A percentile compares a stretch with the other conserved stretches of the same genome.
phyloP scores from a whole-genome alignment of 2,113 vertebrate genomes.

The Myotis lucifugus region DNA sequence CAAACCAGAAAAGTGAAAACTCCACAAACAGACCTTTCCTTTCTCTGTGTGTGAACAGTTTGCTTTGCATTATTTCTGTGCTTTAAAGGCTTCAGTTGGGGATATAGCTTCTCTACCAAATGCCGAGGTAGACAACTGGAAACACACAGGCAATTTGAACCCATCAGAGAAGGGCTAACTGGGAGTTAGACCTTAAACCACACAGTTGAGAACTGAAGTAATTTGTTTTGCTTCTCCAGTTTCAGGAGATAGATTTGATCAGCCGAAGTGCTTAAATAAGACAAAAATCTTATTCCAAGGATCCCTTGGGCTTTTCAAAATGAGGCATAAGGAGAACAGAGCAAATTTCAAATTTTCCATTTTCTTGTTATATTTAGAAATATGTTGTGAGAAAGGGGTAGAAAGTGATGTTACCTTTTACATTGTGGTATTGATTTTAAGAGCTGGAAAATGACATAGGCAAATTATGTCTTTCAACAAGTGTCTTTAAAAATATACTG shows the following conservation, averaged over 20 bases:
- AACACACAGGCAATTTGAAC: not conserved
- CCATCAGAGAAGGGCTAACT: not conserved
- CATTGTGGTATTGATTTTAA: not conserved
- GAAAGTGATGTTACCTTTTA: not conserved
- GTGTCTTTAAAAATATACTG: not conserved
- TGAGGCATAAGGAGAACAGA: not conserved
- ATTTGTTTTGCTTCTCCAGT: not conserved
- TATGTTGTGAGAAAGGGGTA: not conserved
- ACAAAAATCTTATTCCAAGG: not conserved
- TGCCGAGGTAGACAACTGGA: too few species aligned
- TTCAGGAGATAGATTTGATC: not conserved
- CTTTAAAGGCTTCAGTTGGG: not conserved
- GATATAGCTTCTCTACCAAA: not conserved
- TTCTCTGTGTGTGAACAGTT: not conserved
- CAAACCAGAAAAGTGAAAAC: not conserved
- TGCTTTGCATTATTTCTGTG: not conserved
- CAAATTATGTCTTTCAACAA: not conserved
- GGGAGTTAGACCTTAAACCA: not conserved
- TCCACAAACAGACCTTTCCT: not conserved
- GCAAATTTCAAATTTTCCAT: not conserved
- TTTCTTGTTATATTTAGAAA: not conserved
- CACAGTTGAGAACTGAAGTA: not conserved
- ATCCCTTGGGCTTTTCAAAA: slow-evolving; percentile 13
- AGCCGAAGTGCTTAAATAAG: slow-evolving; percentile 31
- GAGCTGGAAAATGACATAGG: not conserved